phyloP scores from a whole-genome alignment of 2,888 invertebrate species.

The Tyria jacobaeae region DNA sequence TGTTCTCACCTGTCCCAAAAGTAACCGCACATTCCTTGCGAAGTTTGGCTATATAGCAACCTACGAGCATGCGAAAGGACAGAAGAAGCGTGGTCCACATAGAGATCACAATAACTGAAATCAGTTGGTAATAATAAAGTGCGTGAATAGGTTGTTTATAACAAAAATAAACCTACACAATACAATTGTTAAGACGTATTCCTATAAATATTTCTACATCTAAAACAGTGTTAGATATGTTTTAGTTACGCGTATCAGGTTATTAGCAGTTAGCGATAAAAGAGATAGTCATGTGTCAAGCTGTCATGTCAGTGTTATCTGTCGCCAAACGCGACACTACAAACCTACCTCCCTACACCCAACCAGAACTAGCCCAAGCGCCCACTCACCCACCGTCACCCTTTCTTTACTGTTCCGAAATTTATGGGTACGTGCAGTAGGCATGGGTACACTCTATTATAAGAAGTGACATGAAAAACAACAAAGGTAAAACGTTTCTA shows the following conservation, averaged over 20 bases:
- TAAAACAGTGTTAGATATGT: not conserved
- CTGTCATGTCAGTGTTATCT: conserved; percentile 7
- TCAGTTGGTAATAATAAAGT: too few relatives aligned
- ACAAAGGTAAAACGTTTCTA: conserved; percentile 46
- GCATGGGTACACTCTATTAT: conserved; percentile 18
- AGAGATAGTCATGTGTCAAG: conserved; percentile 5
- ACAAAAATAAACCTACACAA: too few relatives aligned
- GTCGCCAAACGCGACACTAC: conserved; percentile 2
- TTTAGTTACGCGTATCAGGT: not conserved
- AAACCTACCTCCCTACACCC: not conserved
- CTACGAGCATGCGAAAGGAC: too few relatives aligned
- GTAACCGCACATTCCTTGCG: too few relatives aligned
- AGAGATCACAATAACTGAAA: too few relatives aligned
- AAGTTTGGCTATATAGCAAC: too few relatives aligned
- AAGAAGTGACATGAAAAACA: conserved; percentile 40
- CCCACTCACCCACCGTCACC: not conserved
- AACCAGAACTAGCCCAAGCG: not conserved
- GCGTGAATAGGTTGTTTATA: too few relatives aligned
- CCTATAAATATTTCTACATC: too few relatives aligned
- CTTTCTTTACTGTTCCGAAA: conserved; percentile 6
- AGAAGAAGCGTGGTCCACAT: too few relatives aligned
- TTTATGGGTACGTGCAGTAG: conserved; percentile 1
- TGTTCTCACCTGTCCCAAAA: too few relatives aligned
- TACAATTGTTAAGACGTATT: too few relatives aligned
- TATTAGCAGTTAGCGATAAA: conserved; percentile 8